phyloP scores from a whole-genome alignment of 1,140 invertebrate species.

The Mamestra configurata region DNA sequence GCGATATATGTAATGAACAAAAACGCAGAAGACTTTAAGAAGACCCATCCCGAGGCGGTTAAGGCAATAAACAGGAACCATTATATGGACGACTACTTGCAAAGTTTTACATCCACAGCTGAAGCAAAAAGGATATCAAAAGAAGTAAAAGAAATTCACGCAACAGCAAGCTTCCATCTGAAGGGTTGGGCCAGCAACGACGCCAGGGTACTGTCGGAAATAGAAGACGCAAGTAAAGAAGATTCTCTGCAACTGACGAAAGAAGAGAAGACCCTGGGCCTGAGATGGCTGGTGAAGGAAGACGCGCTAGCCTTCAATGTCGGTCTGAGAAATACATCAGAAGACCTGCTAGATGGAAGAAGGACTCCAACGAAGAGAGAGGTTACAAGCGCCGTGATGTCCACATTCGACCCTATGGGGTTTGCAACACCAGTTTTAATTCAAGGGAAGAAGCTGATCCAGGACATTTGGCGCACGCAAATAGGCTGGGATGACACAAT shows the following conservation, averaged over 20 bases:
- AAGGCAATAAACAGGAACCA: neutral
- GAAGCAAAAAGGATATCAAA: neutral
- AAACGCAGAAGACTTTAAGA: neutral
- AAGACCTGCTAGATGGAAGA: neutral
- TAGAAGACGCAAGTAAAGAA: neutral
- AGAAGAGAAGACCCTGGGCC: neutral
- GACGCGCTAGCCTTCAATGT: neutral
- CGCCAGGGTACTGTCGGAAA: neutral
- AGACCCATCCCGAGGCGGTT: neutral
- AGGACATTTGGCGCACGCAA: neutral
- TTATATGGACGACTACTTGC: neutral
- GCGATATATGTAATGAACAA: neutral
- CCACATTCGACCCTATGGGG: neutral
- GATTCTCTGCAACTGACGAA: neutral
- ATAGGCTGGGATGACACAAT: neutral
- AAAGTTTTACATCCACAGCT: neutral
- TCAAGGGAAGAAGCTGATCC: neutral
- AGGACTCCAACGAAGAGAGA: neutral
- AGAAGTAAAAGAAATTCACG: neutral
- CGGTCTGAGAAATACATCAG: neutral
- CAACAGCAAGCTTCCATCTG: neutral
- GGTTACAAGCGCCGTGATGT: neutral
- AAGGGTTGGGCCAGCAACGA: neutral
- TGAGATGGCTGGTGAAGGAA: neutral
- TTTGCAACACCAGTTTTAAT: neutral